A percentile compares a stretch with the other conserved stretches of the same genome.
phyloP scores from a whole-genome alignment of 1,140 invertebrate genomes.

The Drosophila asahinai region DNA sequence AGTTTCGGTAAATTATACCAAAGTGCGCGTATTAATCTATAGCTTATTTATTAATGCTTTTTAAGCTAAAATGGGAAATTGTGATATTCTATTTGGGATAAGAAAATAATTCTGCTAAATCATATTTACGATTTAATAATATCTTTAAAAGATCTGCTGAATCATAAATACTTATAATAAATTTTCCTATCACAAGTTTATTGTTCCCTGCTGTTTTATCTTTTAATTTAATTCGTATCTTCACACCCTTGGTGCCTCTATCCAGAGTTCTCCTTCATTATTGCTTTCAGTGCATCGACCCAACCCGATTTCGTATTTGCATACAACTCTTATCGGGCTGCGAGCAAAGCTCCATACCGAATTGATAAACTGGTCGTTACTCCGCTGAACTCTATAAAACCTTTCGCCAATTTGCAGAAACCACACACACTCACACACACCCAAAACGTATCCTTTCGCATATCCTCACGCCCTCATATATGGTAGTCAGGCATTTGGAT shows the following conservation, averaged over 20 bases:
- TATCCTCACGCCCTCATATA: constrained; percentile 19
- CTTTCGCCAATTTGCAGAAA: constrained; percentile 52
- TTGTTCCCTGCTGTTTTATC: neutral
- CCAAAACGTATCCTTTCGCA: neutral
- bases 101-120: too few relatives aligned
- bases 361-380: constrained; percentile 57
- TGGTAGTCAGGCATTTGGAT: constrained; percentile 7
- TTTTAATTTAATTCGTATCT: neutral
- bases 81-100: neutral
- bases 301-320: constrained; percentile 28
- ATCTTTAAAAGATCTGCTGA: too few relatives aligned
- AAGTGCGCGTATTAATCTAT: constrained; percentile 4
- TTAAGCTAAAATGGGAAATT: neutral
- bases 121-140: neutral
- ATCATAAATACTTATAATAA: neutral
- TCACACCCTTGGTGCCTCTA: constrained; percentile 13
- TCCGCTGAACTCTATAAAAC: constrained; percentile 47
- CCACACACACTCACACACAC: constrained; percentile 20
- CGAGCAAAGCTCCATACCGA: constrained; percentile 26
- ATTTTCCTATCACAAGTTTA: neutral
- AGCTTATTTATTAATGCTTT: neutral
- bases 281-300: constrained; percentile 34
- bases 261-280: neutral
- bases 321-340: constrained; percentile 39
- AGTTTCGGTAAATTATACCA: constrained; percentile 11